These are phyloP conservation scores for Baccha elongata DNA, from an alignment of 2,888 invertebrate genomes.

Conservation along the genomic window DNA sequence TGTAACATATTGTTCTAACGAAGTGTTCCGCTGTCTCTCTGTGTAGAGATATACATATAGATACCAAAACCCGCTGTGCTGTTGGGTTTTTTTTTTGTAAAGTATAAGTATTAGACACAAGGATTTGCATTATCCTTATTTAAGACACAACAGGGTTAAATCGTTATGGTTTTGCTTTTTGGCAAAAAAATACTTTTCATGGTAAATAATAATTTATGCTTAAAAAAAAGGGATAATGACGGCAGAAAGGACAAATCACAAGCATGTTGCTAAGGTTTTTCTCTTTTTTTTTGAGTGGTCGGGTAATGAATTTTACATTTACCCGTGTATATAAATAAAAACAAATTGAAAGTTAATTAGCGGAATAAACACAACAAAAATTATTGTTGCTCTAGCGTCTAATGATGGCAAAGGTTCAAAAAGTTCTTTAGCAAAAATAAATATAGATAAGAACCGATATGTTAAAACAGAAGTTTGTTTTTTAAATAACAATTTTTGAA, in stretches of 20 bases:
- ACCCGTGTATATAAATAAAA: background rate
- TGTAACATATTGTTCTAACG: slow-evolving; percentile 34
- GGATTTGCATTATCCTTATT: background rate
- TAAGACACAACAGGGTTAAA: background rate
- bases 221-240: slow-evolving; percentile 23
- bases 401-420: background rate
- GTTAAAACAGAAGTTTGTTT: too few relatives aligned
- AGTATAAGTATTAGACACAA: background rate
- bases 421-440: background rate
- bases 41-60: background rate
- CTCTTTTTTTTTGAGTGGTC: background rate
- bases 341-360: slow-evolving; percentile 23
- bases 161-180: slow-evolving; percentile 2
- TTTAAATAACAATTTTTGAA: too few relatives aligned
- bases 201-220: slow-evolving; percentile 14
- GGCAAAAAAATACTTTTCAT: background rate
- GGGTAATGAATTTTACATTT: slow-evolving; percentile 9
- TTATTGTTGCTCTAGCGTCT: background rate
- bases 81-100: background rate
- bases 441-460: too few relatives aligned
- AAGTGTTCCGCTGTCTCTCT: background rate
- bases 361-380: background rate
- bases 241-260: background rate
- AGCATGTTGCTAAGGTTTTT: background rate
- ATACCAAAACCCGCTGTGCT: background rate